Percentiles rank a stretch among this genome's conserved stretches.
Evolutionary conservation across 2,888 invertebrate species (phyloP).

Genomic region (Onchidella celtica): DNA sequence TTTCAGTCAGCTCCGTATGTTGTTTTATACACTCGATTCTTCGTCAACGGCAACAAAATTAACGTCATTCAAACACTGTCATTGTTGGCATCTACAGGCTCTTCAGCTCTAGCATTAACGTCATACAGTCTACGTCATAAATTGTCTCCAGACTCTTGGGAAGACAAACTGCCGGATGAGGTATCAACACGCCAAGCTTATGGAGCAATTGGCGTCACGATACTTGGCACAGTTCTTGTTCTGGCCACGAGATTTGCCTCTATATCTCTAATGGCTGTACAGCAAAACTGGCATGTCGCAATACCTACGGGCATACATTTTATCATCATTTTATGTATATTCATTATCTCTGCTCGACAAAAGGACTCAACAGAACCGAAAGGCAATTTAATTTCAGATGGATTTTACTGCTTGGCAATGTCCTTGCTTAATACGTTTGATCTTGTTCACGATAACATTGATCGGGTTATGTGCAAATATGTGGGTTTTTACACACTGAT

Average conservation of each 20-base stretch:
- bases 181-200: background rate
- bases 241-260: slow-evolving; percentile 37
- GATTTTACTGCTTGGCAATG: background rate
- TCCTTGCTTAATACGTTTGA: slow-evolving; percentile 49
- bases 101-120: slow-evolving; percentile 47
- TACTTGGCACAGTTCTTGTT: slow-evolving; percentile 43
- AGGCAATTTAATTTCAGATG: background rate
- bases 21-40: slow-evolving; percentile 24
- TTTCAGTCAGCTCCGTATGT: slow-evolving; percentile 64
- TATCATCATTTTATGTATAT: background rate
- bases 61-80: slow-evolving; percentile 38
- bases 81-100: slow-evolving; percentile 45
- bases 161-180: background rate
- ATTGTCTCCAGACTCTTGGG: slow-evolving; percentile 6
- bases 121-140: slow-evolving; percentile 44
- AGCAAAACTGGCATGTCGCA: slow-evolving; percentile 33
- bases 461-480: slow-evolving; percentile 64
- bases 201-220: slow-evolving; percentile 15
- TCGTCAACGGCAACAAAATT: background rate
- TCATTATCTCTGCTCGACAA: background rate
- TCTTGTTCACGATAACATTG: slow-evolving; percentile 43
- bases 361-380: background rate
- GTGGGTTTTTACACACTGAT: slow-evolving; percentile 65
- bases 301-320: slow-evolving; percentile 47
- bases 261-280: slow-evolving; percentile 44